phyloP scores from a whole-genome alignment of 2,888 invertebrate species.

The Pollenia angustigena region DNA sequence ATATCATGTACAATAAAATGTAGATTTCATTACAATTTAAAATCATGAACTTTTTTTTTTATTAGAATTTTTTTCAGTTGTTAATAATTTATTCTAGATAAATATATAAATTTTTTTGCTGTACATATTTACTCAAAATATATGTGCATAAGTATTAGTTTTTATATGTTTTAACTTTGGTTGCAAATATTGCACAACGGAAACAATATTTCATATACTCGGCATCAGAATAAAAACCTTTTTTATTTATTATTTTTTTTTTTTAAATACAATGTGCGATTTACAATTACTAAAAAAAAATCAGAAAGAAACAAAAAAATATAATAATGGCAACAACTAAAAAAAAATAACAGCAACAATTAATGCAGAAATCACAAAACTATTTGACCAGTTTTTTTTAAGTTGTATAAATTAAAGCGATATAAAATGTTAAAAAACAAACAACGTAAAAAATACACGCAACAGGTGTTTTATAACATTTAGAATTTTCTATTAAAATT shows the following conservation, averaged over 20 bases:
- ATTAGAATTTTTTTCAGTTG: neutral
- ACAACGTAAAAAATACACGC: conserved; percentile 46
- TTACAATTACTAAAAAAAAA: conserved; percentile 33
- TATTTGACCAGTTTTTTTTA: conserved; percentile 70
- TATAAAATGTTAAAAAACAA: conserved; percentile 4
- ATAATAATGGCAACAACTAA: conserved; percentile 12
- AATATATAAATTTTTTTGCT: conserved; percentile 1
- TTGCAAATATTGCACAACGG: conserved; percentile 70
- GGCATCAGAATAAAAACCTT: conserved; percentile 15
- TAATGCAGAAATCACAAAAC: conserved; percentile 74
- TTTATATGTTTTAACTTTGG: conserved; percentile 13
- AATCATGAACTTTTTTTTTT: conserved; percentile 11
- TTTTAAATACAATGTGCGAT: conserved; percentile 41
- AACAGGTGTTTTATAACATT: conserved; percentile 63
- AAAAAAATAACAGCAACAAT: conserved; percentile 59
- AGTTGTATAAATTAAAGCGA: conserved; percentile 37
- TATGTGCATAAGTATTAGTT: conserved; percentile 41
- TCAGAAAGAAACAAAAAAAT: conserved; percentile 17
- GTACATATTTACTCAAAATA: neutral
- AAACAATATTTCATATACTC: conserved; percentile 71
- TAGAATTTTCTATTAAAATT: conserved; percentile 56
- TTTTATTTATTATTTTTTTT: neutral
- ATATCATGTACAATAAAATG: conserved; percentile 5
- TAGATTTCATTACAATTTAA: conserved; percentile 28
- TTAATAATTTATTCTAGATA: conserved; percentile 48